Evolutionary conservation across 2,113 vertebrate species (phyloP), one percentile per base, ranked within the genome.

Genomic region (Hassar affinis): DNA sequence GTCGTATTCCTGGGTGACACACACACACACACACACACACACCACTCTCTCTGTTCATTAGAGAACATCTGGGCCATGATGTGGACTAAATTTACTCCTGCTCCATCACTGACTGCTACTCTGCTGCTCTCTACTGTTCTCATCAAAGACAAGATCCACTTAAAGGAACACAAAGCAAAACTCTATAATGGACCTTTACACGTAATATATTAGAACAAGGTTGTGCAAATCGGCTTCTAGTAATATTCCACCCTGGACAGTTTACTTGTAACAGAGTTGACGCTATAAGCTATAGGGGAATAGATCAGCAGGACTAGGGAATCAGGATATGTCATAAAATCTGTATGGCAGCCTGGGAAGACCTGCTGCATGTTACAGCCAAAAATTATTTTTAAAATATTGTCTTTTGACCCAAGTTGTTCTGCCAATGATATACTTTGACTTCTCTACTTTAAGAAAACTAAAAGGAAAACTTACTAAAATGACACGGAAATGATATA

Each of bases 11-110:
- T 61, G 57, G n/a, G 57, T 27, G 25, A 52, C 22, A 33, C 57
- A 30, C 76, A 71, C 52, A 61, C 54, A 22, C 52, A 74, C 35
- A 82, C 69, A 49, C 62, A 72, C 66, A 80, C 62, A 59, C 25
- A 76, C 6, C 11, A 1, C 49, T 66, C 49, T 57, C 89, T 92
- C 83, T 91, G 88, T 61, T 93, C 92, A 80, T 93, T 92, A 76
- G 92, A 92, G 89, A 93, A 86, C 84, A 93, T 91, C 86, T 93
- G 92, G 86, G 93, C 92, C 89, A 93, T 91, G 47, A 30, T 42
- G 59, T 57, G 42, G 77, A 74, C 84, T 79, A 85, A 79, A 84
- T 87, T 84, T 85, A 85, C 54, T 86, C 25, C 57, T 84, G 72
- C 27, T 25, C n/a, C 17, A 33, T 33, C 56, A 82, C 49, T 81